Percentiles rank a stretch among this genome's conserved stretches.
Evolutionary conservation across 2,888 invertebrate species (phyloP).

Genomic region (Nemoura dubitans): DNA sequence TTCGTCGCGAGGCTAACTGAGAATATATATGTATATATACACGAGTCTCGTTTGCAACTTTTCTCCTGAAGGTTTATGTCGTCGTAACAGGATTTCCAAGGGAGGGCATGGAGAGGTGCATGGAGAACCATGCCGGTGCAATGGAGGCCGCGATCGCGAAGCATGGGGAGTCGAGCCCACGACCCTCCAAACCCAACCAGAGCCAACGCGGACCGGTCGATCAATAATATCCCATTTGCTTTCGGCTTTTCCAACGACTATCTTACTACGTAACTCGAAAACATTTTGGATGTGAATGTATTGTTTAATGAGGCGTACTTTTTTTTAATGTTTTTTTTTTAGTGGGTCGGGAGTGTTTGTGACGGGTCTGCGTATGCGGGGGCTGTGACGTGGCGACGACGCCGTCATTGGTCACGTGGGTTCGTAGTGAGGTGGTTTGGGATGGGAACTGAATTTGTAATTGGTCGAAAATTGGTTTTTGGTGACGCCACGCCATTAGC

Average conservation of each 20-base stretch:
- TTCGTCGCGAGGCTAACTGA: not conserved
- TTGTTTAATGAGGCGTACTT: not conserved
- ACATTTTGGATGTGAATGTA: not conserved
- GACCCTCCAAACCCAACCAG: not conserved
- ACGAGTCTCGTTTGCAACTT: not conserved
- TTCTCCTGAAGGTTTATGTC: not conserved
- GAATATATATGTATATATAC: no score
- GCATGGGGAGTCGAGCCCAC: not conserved
- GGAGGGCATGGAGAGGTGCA: not conserved
- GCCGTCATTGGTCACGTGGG: not conserved
- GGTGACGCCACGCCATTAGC: not conserved
- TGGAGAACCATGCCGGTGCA: not conserved
- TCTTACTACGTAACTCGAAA: not conserved
- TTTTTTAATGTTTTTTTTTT: not conserved
- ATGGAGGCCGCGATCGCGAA: not conserved
- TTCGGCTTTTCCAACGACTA: not conserved
- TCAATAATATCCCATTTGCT: constrained; percentile 34
- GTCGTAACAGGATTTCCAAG: not conserved
- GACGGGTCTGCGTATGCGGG: not conserved
- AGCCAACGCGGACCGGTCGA: not conserved
- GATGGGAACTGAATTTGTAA: not conserved
- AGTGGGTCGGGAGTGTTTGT: not conserved
- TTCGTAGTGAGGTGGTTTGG: not conserved
- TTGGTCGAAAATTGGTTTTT: not conserved
- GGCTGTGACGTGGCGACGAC: not conserved